phyloP scores from a whole-genome alignment of 2,888 invertebrate species.

The Caenorhabditis sp. region DNA sequence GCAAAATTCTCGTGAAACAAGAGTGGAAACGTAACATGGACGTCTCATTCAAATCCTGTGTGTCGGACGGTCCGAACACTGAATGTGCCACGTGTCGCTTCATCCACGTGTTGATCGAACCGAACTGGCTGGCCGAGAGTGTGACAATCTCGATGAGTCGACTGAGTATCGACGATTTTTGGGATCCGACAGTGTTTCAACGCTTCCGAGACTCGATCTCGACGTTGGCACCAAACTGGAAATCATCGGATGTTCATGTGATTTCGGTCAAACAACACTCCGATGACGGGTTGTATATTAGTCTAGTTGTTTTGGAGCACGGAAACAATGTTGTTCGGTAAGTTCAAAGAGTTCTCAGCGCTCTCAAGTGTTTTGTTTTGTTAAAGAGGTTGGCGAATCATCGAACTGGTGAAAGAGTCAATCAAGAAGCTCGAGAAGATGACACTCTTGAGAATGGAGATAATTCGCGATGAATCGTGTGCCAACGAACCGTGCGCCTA shows the following conservation, averaged over 20 bases:
- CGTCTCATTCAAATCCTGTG: slow-evolving; percentile 59
- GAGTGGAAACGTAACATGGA: slow-evolving; percentile 62
- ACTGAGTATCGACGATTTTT: slow-evolving; percentile 59
- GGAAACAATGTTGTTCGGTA: slow-evolving; percentile 31
- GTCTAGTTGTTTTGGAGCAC: slow-evolving; percentile 34
- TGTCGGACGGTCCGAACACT: slow-evolving; percentile 68
- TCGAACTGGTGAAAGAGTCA: slow-evolving; percentile 49
- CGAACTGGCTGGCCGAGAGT: slow-evolving; percentile 56
- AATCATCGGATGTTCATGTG: slow-evolving; percentile 39
- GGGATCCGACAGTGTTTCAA: slow-evolving; percentile 60
- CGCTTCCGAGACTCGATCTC: slow-evolving; percentile 55
- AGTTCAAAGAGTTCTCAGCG: slow-evolving; percentile 18
- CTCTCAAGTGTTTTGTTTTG: slow-evolving; percentile 17
- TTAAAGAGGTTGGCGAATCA: slow-evolving; percentile 60
- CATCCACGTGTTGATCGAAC: slow-evolving; percentile 54
- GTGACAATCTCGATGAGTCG: slow-evolving; percentile 53
- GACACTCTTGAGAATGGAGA: slow-evolving; percentile 49
- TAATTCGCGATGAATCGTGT: slow-evolving; percentile 61
- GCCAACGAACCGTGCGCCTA: slow-evolving; percentile 67
- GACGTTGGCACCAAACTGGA: slow-evolving; percentile 38
- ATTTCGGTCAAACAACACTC: slow-evolving; percentile 35
- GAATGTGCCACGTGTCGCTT: slow-evolving; percentile 60
- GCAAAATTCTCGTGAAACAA: slow-evolving; percentile 55
- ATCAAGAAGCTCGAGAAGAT: slow-evolving; percentile 46
- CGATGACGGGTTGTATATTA: slow-evolving; percentile 38